phyloP scores from a whole-genome alignment of 1,140 invertebrate genomes.

The Drosophila mauritiana region DNA sequence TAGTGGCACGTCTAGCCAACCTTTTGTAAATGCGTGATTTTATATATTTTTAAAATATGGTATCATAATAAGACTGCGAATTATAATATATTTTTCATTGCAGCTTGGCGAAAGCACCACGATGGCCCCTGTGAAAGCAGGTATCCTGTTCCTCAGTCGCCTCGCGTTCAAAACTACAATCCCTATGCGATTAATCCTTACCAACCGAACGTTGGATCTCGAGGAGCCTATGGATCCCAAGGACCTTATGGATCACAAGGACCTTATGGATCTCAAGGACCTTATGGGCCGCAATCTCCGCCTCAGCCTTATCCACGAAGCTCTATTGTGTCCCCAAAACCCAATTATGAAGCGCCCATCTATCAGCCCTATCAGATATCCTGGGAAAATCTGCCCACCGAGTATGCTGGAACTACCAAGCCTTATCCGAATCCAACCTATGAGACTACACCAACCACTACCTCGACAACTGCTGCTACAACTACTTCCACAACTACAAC shows the following conservation, averaged over 20 bases:
- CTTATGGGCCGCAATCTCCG: constrained; percentile 5
- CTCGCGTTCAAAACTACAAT: constrained; percentile 21
- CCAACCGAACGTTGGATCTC: neutral
- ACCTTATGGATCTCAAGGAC: neutral
- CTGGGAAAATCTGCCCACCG: constrained; percentile 34
- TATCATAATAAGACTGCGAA: too few species aligned
- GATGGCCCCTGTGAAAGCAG: constrained; percentile 27
- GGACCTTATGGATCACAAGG: neutral
- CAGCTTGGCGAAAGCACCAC: constrained; percentile 28
- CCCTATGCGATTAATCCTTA: constrained; percentile 17
- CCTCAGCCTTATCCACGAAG: neutral
- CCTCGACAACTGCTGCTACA: neutral
- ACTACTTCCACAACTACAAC: neutral
- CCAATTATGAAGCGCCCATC: constrained; percentile 13
- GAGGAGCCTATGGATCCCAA: neutral
- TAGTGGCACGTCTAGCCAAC: neutral
- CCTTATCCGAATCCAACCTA: constrained; percentile 2
- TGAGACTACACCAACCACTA: neutral
- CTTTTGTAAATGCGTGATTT: neutral
- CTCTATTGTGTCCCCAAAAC: constrained; percentile 14
- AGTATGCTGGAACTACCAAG: constrained; percentile 3
- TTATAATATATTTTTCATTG: neutral
- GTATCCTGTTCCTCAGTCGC: constrained; percentile 22
- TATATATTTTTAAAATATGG: neutral
- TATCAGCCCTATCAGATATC: constrained; percentile 32